These are phyloP conservation scores for Amniataba percoides DNA, from an alignment of 2,797 vertebrate genomes.

Conservation along the genomic window DNA sequence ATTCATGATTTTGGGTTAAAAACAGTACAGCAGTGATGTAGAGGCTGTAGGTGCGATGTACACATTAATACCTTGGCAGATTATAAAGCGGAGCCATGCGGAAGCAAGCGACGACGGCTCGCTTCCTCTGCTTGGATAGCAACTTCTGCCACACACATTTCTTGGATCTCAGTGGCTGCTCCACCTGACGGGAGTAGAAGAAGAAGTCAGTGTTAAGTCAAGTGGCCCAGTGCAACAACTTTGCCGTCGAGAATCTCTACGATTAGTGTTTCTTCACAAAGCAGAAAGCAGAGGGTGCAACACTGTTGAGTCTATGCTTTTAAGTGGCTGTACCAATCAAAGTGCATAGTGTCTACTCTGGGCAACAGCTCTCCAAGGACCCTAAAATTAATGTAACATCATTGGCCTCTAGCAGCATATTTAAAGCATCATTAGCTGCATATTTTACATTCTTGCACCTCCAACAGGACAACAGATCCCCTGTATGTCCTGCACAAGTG, in stretches of 20 bases:
- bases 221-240: slow-evolving; percentile 6
- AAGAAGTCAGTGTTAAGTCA: not conserved
- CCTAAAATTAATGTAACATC: not conserved
- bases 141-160: slow-evolving; percentile 99
- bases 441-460: not conserved
- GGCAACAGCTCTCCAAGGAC: not conserved
- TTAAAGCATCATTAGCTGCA: not conserved
- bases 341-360: not conserved
- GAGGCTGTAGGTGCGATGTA: not conserved
- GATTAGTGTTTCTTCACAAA: slow-evolving; percentile 18
- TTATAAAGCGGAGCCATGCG: slow-evolving; percentile 99
- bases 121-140: slow-evolving; percentile 97
- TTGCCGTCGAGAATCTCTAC: slow-evolving; percentile 13
- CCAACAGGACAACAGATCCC: not conserved
- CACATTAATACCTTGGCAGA: slow-evolving; percentile 90
- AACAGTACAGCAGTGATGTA: not conserved
- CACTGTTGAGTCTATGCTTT: not conserved
- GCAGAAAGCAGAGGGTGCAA: not conserved
- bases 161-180: slow-evolving; percentile 97
- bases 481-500: not conserved
- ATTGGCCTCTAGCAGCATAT: not conserved
- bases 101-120: slow-evolving; percentile 99
- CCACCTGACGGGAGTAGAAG: slow-evolving; percentile 86
- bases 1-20: slow-evolving; percentile 9
- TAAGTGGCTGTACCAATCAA: not conserved